Evolutionary conservation across 2,797 vertebrate species (phyloP), one percentile per base, ranked within the genome.

Genomic region (Myoxocephalus aenaeus): DNA sequence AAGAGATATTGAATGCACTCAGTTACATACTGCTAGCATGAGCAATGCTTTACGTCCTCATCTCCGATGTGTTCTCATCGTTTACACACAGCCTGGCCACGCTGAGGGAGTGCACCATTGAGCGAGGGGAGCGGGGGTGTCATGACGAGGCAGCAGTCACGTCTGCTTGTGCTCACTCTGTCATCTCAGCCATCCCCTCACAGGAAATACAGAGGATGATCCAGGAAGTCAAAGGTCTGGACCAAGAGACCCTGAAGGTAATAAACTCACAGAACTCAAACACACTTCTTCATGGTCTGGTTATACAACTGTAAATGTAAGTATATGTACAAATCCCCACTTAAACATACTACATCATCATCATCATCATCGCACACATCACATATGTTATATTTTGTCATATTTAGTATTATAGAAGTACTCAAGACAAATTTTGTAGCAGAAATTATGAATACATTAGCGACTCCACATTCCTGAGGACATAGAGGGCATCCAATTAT

Each of bases 201-300:
- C 90, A 97, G 78, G 97, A 97, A 73, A 88, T 97, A 40, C 83
- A 93, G 73, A 89, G 75, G 40, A 96, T 99, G 83, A 95, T 98
- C 25, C 94, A 97, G 89, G 97, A 99, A 91, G 97, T 98, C 70
- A 95, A 94, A 85, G 88, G 84, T 13, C 91, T 99, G 65, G 97
- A 98, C 0, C 94, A 97, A 77, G 96, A 96, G 2, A 95, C 95
- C 0, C 83, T 99, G 78, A 97, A 97, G 96, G 98, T 98, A 75
- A 70, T 67, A 59, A 25, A 58, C 2, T 27, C 4, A 14, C 20
- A 18, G 22, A 68, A 20, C 56, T 13, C 54, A 27, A 20, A 64
- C 51, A 38, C 5, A 38, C 10, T 38, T 38, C 36, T 38, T 29
- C 29, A n/a, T n/a, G n/a, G n/a, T n/a, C n/a, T n/a, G n/a, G n/a